Conservation (phyloP, 2,797 vertebrate species). For the Alosa sapidissima region DNA sequence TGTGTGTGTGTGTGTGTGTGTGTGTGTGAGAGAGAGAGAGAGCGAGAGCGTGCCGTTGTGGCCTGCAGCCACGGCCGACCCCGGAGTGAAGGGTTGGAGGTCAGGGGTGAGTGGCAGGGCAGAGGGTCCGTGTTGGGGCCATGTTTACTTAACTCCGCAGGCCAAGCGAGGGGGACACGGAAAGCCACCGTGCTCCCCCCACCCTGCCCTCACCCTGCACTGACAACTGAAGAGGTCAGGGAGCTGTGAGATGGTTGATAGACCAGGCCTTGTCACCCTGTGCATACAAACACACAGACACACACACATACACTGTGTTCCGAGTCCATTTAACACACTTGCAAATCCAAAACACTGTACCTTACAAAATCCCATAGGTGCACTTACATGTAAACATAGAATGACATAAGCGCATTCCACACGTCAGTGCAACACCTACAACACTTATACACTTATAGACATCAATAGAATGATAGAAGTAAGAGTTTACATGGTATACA, state of each 20-base stretch:
- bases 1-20: constrained; percentile 18
- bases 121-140: constrained; percentile 41
- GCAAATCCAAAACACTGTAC: neutral
- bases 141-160: constrained; percentile 53
- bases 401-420: neutral
- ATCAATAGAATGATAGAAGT: neutral
- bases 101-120: constrained; percentile 54
- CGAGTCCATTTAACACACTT: neutral
- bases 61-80: constrained; percentile 42
- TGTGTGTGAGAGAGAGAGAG: neutral
- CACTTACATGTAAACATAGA: constrained; percentile 28
- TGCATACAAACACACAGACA: neutral
- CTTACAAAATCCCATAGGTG: neutral
- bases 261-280: neutral
- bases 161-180: constrained; percentile 36
- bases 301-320: constrained; percentile 9
- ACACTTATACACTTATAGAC: no score
- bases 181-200: neutral
- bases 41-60: neutral
- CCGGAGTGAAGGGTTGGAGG: constrained; percentile 45
- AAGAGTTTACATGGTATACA: neutral
- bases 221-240: constrained; percentile 12
- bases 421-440: neutral
- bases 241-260: neutral
- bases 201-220: neutral